Evolutionary conservation across 92 coral and sea anemone species (phyloP), one percentile per base, ranked within the genome.

Genomic region (Epizoanthus illoricatus): DNA sequence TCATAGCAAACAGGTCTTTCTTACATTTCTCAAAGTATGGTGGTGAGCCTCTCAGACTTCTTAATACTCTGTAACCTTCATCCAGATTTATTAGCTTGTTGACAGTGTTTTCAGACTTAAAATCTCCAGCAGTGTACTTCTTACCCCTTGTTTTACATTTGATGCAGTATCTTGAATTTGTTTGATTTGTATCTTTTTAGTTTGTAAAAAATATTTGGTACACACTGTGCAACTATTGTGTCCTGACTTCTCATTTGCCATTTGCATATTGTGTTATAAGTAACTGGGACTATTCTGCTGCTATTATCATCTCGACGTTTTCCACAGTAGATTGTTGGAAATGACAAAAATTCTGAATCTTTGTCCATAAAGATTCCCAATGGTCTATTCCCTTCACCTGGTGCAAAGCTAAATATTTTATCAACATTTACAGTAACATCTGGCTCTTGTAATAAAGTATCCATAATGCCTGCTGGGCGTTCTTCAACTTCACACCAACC

Each of bases 361-460:
- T 81, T 84, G 56, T 87, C 90, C 70, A 85, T 80, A 73, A 92
- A 90, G 16, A 90, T 33, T 12, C 94, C 92, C 17, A 90, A 21
- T 15, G 94, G 97, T 86, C 69, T 88, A 43, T 90, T 93, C 16
- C 92, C 92, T 55, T 90, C 91, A 5, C 94, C 94, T 73, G 97
- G 97, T 45, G 94, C 97, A 90, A 93, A 90, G 49, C 85, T 84
- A 16, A 82, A 12, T 63, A 92, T 87, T 1, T 76, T 64, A 6
- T 92, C 90, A 78, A 28, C 67, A 92, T 87, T 83, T 64, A 85
- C 90, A 11, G 76, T 21, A 9, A 85, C 28, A 10, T 89, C 92
- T 36, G 95, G 91, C 55, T 89, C 87, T 58, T 84, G 86, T 13
- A 81, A 47, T 70, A 87, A 80, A 66, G 90, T 87, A 61, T 87